These are phyloP conservation scores for Rhabditoides inermis DNA, from an alignment of 2,888 invertebrate genomes.

Conservation along the genomic window DNA sequence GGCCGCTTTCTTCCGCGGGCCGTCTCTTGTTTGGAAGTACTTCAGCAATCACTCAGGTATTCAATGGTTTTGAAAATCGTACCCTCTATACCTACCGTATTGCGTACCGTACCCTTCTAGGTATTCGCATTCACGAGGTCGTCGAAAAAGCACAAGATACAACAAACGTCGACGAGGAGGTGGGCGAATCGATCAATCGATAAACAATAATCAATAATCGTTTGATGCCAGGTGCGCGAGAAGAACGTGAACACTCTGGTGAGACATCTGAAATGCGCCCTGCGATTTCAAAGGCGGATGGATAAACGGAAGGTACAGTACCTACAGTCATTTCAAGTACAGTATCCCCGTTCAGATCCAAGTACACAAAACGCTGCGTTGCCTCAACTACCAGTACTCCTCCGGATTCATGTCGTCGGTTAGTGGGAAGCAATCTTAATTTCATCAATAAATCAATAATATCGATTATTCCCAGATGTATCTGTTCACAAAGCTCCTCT, in stretches of 20 bases:
- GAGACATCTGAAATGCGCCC: constrained; percentile 36
- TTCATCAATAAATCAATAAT: too few relatives aligned
- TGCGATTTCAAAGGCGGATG: constrained; percentile 42
- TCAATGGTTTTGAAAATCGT: constrained; percentile 1
- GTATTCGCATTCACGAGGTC: constrained; percentile 47
- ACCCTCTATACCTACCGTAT: background rate
- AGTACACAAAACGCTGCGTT: constrained; percentile 37
- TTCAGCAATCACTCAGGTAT: constrained; percentile 46
- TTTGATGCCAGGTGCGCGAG: constrained; percentile 9
- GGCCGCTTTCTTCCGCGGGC: constrained; percentile 47
- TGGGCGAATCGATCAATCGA: background rate
- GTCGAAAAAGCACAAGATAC: constrained; percentile 44
- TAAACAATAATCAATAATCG: background rate
- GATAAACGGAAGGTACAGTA: constrained; percentile 10
- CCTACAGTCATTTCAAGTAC: too few relatives aligned
- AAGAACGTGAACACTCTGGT: constrained; percentile 37
- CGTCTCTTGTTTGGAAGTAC: constrained; percentile 45
- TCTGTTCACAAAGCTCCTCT: constrained; percentile 40
- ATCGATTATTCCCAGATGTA: too few relatives aligned
- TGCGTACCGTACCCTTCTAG: constrained; percentile 13
- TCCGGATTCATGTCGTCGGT: constrained; percentile 44
- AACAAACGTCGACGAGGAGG: constrained; percentile 32
- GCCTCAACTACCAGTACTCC: constrained; percentile 43
- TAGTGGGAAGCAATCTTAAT: too few relatives aligned
- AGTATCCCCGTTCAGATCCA: constrained; percentile 17